Evolutionary conservation across 2,113 vertebrate species (phyloP).

Genomic region (Synodontis membranacea): DNA sequence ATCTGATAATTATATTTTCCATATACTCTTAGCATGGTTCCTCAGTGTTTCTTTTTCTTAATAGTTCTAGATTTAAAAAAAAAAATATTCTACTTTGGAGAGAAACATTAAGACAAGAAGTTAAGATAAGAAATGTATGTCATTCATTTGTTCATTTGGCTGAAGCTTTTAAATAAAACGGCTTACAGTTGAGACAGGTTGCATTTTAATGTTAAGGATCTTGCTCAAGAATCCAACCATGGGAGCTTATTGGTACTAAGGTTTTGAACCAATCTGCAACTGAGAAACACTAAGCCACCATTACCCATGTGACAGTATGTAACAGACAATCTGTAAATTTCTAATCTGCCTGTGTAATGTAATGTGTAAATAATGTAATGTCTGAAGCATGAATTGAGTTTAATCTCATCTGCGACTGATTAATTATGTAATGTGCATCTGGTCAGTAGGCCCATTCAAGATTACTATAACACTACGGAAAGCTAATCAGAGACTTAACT

Average conservation of each 20-base stretch:
- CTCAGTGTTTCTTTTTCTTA: neutral
- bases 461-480: neutral
- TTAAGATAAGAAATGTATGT: no score
- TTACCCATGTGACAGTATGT: neutral
- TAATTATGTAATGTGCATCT: conserved; percentile 19
- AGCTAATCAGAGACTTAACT: conserved; percentile 4
- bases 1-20: no score
- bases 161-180: neutral
- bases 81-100: no score
- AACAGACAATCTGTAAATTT: conserved; percentile 1
- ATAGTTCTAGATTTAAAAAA: neutral
- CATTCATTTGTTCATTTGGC: neutral
- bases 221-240: neutral
- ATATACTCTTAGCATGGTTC: no score
- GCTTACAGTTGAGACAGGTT: neutral
- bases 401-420: conserved; percentile 14
- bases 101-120: neutral
- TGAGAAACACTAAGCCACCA: neutral
- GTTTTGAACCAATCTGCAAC: neutral
- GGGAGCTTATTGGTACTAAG: neutral
- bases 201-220: neutral
- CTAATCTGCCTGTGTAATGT: neutral
- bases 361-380: conserved; percentile 6
- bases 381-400: neutral
- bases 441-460: neutral